A percentile compares a stretch with the other conserved stretches of the same genome.
phyloP scores from a whole-genome alignment of 2,888 invertebrate genomes.

The Unio delphinus region DNA sequence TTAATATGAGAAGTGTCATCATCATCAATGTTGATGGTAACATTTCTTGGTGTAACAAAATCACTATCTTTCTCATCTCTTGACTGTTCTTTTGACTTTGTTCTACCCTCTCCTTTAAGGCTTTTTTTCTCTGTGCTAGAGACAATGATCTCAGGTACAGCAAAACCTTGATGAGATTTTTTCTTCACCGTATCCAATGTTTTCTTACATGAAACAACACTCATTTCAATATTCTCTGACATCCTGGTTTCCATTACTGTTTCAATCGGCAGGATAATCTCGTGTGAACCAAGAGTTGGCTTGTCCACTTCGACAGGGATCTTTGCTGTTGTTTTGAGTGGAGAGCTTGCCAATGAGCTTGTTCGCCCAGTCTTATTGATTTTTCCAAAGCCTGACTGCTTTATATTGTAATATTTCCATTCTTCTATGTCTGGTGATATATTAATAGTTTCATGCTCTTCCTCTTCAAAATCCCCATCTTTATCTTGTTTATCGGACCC shows the following conservation, averaged over 20 bases:
- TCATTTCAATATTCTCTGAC: slow-evolving; percentile 8
- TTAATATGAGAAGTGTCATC: not conserved
- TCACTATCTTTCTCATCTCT: not conserved
- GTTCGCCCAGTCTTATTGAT: slow-evolving; percentile 3
- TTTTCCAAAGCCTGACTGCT: slow-evolving; percentile 8
- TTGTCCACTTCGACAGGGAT: slow-evolving; percentile 17
- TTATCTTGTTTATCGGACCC: slow-evolving; percentile 16
- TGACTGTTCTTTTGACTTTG: slow-evolving; percentile 1
- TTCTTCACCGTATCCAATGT: slow-evolving; percentile 16
- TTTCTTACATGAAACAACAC: slow-evolving; percentile 12
- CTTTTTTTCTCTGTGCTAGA: too few species aligned
- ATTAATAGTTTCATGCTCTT: not conserved
- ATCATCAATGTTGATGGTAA: slow-evolving; percentile 13
- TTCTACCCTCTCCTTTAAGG: too few species aligned
- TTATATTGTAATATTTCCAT: slow-evolving; percentile 21
- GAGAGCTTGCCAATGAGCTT: slow-evolving; percentile 23
- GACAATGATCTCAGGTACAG: not conserved
- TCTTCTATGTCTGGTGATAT: slow-evolving; percentile 9
- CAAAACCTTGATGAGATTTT: slow-evolving; percentile 6
- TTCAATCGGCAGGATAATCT: slow-evolving; percentile 43
- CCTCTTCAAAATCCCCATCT: slow-evolving; percentile 2
- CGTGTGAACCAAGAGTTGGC: slow-evolving; percentile 21
- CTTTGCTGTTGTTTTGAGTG: slow-evolving; percentile 60
- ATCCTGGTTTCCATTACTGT: slow-evolving; percentile 28
- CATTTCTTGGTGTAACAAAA: slow-evolving; percentile 7